phyloP scores from a whole-genome alignment of 2,888 invertebrate genomes.

The Drosophila recens region DNA sequence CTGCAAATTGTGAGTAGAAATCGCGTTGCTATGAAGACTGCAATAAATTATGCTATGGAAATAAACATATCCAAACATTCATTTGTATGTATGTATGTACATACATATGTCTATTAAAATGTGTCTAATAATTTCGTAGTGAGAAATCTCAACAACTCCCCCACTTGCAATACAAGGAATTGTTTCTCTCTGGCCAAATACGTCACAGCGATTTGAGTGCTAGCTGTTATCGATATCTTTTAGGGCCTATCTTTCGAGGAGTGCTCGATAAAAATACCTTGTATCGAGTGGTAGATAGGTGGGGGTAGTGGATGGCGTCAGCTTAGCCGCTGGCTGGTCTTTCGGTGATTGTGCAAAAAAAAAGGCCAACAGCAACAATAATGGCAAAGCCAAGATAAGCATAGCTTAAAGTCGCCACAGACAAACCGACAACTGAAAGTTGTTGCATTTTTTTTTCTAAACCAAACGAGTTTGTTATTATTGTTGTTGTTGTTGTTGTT shows the following conservation, averaged over 20 bases:
- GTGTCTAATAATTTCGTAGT: slow-evolving; percentile 16
- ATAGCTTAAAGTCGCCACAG: slow-evolving; percentile 37
- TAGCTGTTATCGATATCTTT: slow-evolving; percentile 8
- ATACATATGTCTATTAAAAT: not conserved
- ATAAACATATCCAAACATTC: slow-evolving; percentile 3
- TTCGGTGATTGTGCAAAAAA: slow-evolving; percentile 58
- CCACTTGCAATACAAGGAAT: slow-evolving; percentile 2
- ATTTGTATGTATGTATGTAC: not conserved
- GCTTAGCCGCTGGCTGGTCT: slow-evolving; percentile 51
- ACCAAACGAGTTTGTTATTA: slow-evolving; percentile 68
- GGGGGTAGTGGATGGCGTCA: slow-evolving; percentile 38
- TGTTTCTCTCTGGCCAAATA: slow-evolving; percentile 4
- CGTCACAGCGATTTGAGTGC: slow-evolving; percentile 4
- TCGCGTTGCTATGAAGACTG: slow-evolving; percentile 18
- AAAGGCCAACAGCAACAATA: slow-evolving; percentile 35
- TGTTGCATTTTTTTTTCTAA: slow-evolving; percentile 68
- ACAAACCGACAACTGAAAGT: slow-evolving; percentile 74
- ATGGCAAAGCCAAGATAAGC: slow-evolving; percentile 53
- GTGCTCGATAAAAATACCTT: slow-evolving; percentile 8
- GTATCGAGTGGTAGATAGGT: not conserved
- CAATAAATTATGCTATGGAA: slow-evolving; percentile 24
- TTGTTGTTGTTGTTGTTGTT: slow-evolving; percentile 45
- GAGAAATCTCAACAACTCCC: slow-evolving; percentile 4
- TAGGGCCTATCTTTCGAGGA: slow-evolving; percentile 4
- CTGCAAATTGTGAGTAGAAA: slow-evolving; percentile 41